phyloP scores from a whole-genome alignment of 2,797 vertebrate species.

The Todus mexicanus region DNA sequence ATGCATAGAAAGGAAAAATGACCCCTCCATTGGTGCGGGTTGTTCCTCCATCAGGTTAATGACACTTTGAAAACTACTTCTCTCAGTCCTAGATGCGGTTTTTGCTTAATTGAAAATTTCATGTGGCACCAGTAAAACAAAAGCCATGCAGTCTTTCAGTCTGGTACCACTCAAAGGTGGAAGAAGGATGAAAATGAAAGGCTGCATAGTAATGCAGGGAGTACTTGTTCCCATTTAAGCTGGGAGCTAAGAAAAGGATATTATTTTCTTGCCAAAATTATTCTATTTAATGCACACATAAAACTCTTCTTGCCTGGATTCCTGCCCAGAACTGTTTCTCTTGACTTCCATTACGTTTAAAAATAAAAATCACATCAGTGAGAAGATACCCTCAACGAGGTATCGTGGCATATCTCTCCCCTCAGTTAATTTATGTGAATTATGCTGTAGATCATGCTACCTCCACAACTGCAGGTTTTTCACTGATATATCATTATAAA shows the following conservation, averaged over 20 bases:
- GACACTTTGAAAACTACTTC: background rate
- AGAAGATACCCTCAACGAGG: constrained; percentile 29
- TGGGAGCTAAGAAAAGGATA: constrained; percentile 32
- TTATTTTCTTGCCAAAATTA: constrained; percentile 38
- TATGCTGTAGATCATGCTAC: constrained; percentile 6
- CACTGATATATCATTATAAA: background rate
- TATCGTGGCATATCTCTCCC: background rate
- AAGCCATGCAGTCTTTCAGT: background rate
- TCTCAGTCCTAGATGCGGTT: background rate
- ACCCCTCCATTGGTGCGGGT: background rate
- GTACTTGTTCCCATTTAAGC: constrained; percentile 12
- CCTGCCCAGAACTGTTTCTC: constrained; percentile 52
- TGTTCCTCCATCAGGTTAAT: background rate
- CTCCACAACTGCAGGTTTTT: constrained; percentile 6
- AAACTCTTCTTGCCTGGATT: constrained; percentile 18
- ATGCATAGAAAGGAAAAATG: background rate
- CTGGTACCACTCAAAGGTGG: background rate
- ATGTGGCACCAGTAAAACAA: background rate
- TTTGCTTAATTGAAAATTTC: background rate
- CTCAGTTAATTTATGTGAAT: constrained; percentile 22
- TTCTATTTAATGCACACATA: constrained; percentile 23
- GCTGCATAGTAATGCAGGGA: background rate
- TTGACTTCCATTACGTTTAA: constrained; percentile 57
- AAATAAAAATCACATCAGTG: constrained; percentile 29
- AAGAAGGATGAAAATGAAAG: background rate